Conservation (phyloP, 1,140 invertebrate genomes). For the Eumeta japonica region DNA sequence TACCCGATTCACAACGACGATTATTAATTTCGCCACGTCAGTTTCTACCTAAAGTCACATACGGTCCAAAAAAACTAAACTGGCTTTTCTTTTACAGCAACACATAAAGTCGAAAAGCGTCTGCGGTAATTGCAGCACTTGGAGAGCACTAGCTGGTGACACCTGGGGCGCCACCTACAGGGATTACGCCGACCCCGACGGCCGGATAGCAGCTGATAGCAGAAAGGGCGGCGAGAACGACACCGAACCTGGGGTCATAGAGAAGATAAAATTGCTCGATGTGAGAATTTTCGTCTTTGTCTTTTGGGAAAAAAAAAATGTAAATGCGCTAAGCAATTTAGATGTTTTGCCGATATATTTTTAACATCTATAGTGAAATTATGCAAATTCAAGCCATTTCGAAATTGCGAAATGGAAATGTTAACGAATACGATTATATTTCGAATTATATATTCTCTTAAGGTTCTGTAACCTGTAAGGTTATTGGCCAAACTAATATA, state of each 20-base stretch:
- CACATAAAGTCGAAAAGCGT: slow-evolving; percentile 48
- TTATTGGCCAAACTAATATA: too few relatives aligned
- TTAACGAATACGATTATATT: too few relatives aligned
- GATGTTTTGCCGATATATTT: too few relatives aligned
- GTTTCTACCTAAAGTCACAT: neutral
- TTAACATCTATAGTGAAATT: too few relatives aligned
- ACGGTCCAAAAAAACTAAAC: neutral
- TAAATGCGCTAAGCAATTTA: too few relatives aligned
- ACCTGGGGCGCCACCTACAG: slow-evolving; percentile 64
- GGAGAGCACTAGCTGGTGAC: slow-evolving; percentile 66
- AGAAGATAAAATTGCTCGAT: slow-evolving; percentile 34
- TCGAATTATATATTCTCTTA: too few relatives aligned
- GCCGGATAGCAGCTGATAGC: too few relatives aligned
- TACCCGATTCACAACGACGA: too few relatives aligned
- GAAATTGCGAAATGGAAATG: too few relatives aligned
- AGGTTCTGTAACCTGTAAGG: too few relatives aligned
- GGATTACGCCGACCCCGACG: slow-evolving; percentile 8
- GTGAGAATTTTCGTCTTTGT: slow-evolving; percentile 18
- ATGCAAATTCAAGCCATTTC: too few relatives aligned
- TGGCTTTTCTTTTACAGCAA: slow-evolving; percentile 37
- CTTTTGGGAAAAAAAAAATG: neutral
- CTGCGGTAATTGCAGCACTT: slow-evolving; percentile 66
- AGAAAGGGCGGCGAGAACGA: slow-evolving; percentile 11
- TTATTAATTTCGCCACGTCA: neutral
- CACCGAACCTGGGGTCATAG: slow-evolving; percentile 19